These are phyloP conservation scores for Pangasius mekongensis DNA, from an alignment of 2,797 vertebrate genomes.

Conservation along the genomic window DNA sequence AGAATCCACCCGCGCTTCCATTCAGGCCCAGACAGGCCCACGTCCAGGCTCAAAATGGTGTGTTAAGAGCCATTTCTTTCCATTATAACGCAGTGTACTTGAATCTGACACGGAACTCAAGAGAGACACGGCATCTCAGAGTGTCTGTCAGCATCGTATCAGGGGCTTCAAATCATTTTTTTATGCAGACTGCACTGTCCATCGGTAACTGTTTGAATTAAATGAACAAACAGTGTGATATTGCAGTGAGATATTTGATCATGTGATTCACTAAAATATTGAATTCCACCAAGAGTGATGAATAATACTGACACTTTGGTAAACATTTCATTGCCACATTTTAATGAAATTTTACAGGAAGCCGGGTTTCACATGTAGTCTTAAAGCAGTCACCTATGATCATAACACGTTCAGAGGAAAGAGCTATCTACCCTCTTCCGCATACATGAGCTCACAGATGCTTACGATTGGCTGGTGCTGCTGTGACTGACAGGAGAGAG, in stretches of 20 bases:
- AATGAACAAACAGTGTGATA: not conserved
- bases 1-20: not conserved
- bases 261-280: not conserved
- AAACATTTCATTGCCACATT: no score
- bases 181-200: not conserved
- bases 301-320: not conserved
- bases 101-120: not conserved
- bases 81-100: not conserved
- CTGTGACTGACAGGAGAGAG: not conserved
- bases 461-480: not conserved
- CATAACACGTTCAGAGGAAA: not conserved
- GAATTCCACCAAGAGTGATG: no score
- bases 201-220: not conserved
- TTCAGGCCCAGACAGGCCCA: not conserved
- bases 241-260: not conserved
- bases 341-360: not conserved
- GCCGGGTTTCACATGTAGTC: not conserved
- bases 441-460: not conserved
- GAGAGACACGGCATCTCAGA: not conserved
- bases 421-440: not conserved
- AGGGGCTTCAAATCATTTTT: not conserved
- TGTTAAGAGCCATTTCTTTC: not conserved
- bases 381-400: not conserved
- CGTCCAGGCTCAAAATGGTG: not conserved
- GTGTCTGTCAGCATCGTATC: not conserved